Conservation (phyloP, 2,113 vertebrate species). For the Oryzias woworae region DNA sequence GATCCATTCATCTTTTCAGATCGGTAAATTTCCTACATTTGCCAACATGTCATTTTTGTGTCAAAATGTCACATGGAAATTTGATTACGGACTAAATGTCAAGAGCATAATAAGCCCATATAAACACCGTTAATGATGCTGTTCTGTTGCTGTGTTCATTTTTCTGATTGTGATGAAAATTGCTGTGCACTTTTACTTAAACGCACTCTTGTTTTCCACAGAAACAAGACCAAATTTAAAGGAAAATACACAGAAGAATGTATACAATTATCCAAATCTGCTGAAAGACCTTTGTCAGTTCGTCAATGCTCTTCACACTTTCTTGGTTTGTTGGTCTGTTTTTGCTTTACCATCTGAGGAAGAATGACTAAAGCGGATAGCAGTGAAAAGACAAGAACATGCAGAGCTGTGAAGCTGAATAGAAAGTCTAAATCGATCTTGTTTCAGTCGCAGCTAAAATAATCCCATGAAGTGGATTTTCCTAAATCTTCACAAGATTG, state of each 20-base stretch:
- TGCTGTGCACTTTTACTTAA: not conserved
- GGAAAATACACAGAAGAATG: not conserved
- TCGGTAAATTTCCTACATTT: slow-evolving; percentile 3
- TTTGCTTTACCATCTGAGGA: not conserved
- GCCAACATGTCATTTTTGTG: slow-evolving; percentile 1
- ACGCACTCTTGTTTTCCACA: not conserved
- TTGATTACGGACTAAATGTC: slow-evolving; percentile 20
- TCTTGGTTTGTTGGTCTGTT: slow-evolving; percentile 30
- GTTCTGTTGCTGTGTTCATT: slow-evolving; percentile 5
- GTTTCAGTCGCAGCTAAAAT: slow-evolving; percentile 37
- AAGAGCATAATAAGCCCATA: not conserved
- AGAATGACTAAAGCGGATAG: slow-evolving; percentile 17
- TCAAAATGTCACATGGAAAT: slow-evolving; percentile 13
- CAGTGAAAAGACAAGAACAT: slow-evolving; percentile 25
- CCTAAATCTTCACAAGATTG: slow-evolving; percentile 21
- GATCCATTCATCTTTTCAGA: not conserved
- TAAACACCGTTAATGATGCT: not conserved
- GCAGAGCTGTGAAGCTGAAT: slow-evolving; percentile 21
- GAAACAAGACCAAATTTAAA: not conserved
- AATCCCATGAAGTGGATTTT: slow-evolving; percentile 40
- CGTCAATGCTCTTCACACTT: not conserved
- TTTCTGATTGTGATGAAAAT: slow-evolving; percentile 1
- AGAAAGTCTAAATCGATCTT: slow-evolving; percentile 25
- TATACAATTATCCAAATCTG: slow-evolving; percentile 1
- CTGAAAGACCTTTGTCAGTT: slow-evolving; percentile 3